Evolutionary conservation across 1,140 invertebrate genomes (phyloP).

Genomic region (Diorhabda elongata): DNA sequence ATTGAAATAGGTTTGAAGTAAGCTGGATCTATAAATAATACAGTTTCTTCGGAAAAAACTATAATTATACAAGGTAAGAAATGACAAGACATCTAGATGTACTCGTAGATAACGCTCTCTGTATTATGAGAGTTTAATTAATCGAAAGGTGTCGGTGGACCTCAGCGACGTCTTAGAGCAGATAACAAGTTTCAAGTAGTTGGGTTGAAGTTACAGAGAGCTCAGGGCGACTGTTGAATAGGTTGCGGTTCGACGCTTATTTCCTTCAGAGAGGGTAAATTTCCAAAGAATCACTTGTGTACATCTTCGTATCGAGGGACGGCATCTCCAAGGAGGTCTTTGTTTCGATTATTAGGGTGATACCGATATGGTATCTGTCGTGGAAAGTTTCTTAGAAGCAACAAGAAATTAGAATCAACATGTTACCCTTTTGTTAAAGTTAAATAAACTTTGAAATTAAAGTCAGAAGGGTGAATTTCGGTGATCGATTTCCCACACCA

Average conservation of each 20-base stretch:
- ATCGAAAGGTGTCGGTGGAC: slow-evolving; percentile 32
- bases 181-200: slow-evolving; percentile 31
- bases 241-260: slow-evolving; percentile 32
- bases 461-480: no score
- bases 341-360: not conserved
- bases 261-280: slow-evolving; percentile 14
- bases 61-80: not conserved
- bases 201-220: slow-evolving; percentile 23
- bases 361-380: not conserved
- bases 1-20: no score
- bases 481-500: no score
- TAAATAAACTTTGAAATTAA: not conserved
- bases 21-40: no score
- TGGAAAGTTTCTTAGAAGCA: not conserved
- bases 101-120: not conserved
- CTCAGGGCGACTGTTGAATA: slow-evolving; percentile 26
- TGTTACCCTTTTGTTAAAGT: not conserved
- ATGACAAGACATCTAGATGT: not conserved
- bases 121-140: slow-evolving; percentile 31
- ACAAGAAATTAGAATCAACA: not conserved
- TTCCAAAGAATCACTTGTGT: slow-evolving; percentile 2
- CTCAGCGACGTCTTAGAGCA: slow-evolving; percentile 28
- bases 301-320: not conserved
- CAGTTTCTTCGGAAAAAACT: no score
- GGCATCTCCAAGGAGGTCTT: slow-evolving; percentile 1